Conservation (phyloP, 2,888 invertebrate genomes). For the Ormia ochracea region DNA sequence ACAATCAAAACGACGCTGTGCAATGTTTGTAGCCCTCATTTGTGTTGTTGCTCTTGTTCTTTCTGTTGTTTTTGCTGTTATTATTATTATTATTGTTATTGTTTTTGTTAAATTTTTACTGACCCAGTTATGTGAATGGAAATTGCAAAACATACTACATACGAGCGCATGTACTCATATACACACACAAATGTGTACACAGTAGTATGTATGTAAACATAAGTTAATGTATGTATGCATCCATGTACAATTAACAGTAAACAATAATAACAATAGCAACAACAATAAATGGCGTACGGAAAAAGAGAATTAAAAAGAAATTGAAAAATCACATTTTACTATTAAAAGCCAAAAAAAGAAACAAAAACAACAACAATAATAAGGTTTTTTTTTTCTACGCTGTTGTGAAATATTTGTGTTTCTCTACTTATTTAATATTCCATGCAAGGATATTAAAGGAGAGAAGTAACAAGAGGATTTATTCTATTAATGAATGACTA, state of each 20-base stretch:
- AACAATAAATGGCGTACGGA: conserved; percentile 8
- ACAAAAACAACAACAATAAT: conserved; percentile 25
- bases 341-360: neutral
- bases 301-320: conserved; percentile 4
- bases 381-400: neutral
- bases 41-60: neutral
- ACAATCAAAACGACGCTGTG: conserved; percentile 1
- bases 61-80: conserved; percentile 4
- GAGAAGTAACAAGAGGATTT: conserved; percentile 1
- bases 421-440: neutral
- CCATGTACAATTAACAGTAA: neutral
- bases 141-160: conserved; percentile 43
- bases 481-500: conserved; percentile 35
- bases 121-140: conserved; percentile 60
- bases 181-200: no score
- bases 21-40: neutral
- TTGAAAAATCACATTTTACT: conserved; percentile 28
- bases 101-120: conserved; percentile 43
- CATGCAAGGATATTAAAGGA: neutral
- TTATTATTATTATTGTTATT: neutral
- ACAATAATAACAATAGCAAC: conserved; percentile 15
- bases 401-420: neutral
- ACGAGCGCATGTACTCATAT: neutral
- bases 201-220: no score
- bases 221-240: neutral